Base-by-base conservation (phyloP, 2,888 invertebrate genomes). In the Plebejus melissa region DNA sequence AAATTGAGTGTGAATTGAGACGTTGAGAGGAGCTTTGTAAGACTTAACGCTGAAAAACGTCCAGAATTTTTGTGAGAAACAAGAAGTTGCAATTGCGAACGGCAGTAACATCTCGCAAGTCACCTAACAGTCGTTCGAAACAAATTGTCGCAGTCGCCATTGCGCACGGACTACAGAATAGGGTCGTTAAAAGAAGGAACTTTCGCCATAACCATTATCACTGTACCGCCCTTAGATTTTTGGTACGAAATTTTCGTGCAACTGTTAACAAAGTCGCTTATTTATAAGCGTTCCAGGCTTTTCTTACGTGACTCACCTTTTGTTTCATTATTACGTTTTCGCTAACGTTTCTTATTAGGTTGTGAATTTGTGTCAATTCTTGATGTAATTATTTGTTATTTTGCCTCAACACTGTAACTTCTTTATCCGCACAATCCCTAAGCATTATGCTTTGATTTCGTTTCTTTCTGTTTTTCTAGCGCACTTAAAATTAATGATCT, bases 141-240 rank as follows among this genome's bases (percentile, higher is more conserved):
- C 87, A 88, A 89, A 87, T 88, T 86, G 87, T 85, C 87, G 83
- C 79, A 80, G 79, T 79, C 78, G 79, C 78, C 77, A 77, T 76
- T 79, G 76, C 79, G 82, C 82, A 80, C 80, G 82, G 80, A 74
- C 71, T 81, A 81, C 83, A 80, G 86, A 83, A 84, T 84, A 84
- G 83, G 82, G 82, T 85, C 82, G 86, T 87, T 85, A 83, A 83
- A 83, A 86, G 84, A 85, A 83, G 81, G 82, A 92, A 93, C 87
- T 93, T 93, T 87, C 74, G 82, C 89, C 88, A 92, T 93, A 91
- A 93, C 90, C 92, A 91, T 91, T 91, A 90, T 89, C 90, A 85
- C 88, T 84, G 87, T 81, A 84, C 87, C 87, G 87, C 88, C 89
- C 86, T 87, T 87, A 79, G 84, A 50, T 72, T 74, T 76, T 75